Percentiles rank a stretch among this genome's conserved stretches.
These are phyloP conservation scores for Drosophila nigritarsus DNA, from an alignment of 2,888 invertebrate species.

Conservation along the genomic window DNA sequence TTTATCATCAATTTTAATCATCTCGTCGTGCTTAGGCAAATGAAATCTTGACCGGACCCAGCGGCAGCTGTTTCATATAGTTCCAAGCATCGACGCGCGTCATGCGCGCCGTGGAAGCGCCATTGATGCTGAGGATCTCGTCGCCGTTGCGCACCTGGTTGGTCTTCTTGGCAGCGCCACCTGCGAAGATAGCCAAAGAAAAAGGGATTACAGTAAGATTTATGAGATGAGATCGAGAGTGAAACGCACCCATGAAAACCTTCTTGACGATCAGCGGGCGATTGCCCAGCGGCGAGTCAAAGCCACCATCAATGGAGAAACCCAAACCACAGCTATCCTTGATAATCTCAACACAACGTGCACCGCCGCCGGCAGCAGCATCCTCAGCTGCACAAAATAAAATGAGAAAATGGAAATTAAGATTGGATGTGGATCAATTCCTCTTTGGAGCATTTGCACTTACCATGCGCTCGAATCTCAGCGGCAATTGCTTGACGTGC, in stretches of 20 bases:
- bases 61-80: conserved; percentile 94
- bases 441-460: conserved; percentile 8
- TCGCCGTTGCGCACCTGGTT: conserved; percentile 94
- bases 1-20: conserved; percentile 15
- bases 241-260: conserved; percentile 93
- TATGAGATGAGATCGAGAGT: neutral
- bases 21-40: conserved; percentile 71
- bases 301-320: conserved; percentile 97
- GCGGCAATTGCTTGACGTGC: conserved; percentile 84
- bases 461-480: conserved; percentile 84
- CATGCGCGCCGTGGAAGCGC: conserved; percentile 91
- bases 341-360: conserved; percentile 76
- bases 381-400: conserved; percentile 68
- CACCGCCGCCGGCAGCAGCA: conserved; percentile 67
- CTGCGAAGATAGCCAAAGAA: conserved; percentile 84
- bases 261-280: conserved; percentile 95
- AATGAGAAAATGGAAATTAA: neutral
- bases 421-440: neutral
- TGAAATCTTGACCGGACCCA: conserved; percentile 89
- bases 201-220: neutral
- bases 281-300: conserved; percentile 95
- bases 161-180: conserved; percentile 95
- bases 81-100: conserved; percentile 98
- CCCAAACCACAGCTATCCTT: conserved; percentile 96
- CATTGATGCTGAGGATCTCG: conserved; percentile 93